Evolutionary conservation across 2,797 vertebrate species (phyloP), one percentile per base, ranked within the genome.

Genomic region (Gymnopithys bicolor): DNA sequence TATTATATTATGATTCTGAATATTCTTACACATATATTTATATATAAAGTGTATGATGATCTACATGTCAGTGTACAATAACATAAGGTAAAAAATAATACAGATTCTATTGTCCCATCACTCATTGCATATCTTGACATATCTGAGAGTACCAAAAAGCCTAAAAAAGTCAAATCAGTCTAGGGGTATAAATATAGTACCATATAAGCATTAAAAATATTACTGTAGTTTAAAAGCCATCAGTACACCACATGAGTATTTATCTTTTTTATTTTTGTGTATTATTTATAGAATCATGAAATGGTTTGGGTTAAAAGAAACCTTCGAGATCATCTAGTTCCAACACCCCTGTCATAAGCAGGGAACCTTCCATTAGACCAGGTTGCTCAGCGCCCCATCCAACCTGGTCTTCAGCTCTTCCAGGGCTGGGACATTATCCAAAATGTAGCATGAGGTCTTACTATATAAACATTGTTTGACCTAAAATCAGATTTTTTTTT

Each of bases 281-380:
- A 56, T 63, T 43, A 43, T 23, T 37, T 9, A 69, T 12, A 24
- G 19, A 37, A 43, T 63, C 35, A 37, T 4, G 22, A 28, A 77
- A 70, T 33, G 30, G 4, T 64, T 58, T 64, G 21, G 4, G 8
- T 33, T 64, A 37, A 24, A 64, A 46, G 21, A 12, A 9, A 32
- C 12, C 7, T 70, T 39, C 51, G 56, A 33, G 13, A 13, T 45
- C 8, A 33, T 3, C 4, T 13, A 15, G 14, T 22, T 58, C 13
- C 16, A 71, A 4, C 6, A 32, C 30, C 17, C 5, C 30, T 41
- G 18, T 28, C 45, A 23, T 19, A 25, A 21, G 11, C 23, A 45
- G 10, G 23, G 25, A 66, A 58, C 4, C 4, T 49, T 32, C 25
- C 27, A 13, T 12, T 27, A 19, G 13, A 41, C 7, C 0, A 0